Evolutionary conservation across 1,140 invertebrate species (phyloP).

Genomic region (Drosophila sturtevanti): DNA sequence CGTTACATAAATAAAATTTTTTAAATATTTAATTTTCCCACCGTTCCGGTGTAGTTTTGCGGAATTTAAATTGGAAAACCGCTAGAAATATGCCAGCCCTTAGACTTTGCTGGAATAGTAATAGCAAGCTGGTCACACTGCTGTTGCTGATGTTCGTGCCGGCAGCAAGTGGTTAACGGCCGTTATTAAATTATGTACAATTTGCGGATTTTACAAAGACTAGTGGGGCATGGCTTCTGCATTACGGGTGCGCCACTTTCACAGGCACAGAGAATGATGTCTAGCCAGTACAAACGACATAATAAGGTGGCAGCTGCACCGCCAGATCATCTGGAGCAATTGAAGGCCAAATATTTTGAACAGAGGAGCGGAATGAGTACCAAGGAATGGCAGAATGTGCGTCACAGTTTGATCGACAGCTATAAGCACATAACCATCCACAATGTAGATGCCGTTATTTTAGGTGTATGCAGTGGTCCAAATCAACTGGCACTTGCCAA

Average conservation of each 20-base stretch:
- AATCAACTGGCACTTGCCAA: conserved; percentile 84
- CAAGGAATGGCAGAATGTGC: conserved; percentile 58
- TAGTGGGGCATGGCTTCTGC: conserved; percentile 9
- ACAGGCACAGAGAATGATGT: conserved; percentile 16
- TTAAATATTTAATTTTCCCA: too few relatives aligned
- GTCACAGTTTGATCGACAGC: conserved; percentile 37
- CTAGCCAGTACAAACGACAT: conserved; percentile 56
- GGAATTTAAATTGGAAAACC: background rate
- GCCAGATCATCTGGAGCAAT: conserved; percentile 53
- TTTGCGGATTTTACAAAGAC: conserved; percentile 37
- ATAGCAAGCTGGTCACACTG: background rate
- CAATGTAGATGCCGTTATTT: conserved; percentile 85
- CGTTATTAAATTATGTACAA: conserved; percentile 40
- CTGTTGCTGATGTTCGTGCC: background rate
- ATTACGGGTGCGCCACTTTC: background rate
- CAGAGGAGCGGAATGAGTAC: conserved; percentile 29
- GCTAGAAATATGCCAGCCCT: background rate
- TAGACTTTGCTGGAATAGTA: background rate
- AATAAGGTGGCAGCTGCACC: conserved; percentile 33
- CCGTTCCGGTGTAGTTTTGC: too few relatives aligned
- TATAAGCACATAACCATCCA: conserved; percentile 78
- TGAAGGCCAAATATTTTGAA: conserved; percentile 51
- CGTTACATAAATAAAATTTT: too few relatives aligned
- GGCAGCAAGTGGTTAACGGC: conserved; percentile 5
- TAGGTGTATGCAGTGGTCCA: conserved; percentile 83